Percentiles rank a stretch among this genome's conserved stretches.
Conservation (phyloP, 2,113 vertebrate species). For the Istiophorus platypterus region DNA sequence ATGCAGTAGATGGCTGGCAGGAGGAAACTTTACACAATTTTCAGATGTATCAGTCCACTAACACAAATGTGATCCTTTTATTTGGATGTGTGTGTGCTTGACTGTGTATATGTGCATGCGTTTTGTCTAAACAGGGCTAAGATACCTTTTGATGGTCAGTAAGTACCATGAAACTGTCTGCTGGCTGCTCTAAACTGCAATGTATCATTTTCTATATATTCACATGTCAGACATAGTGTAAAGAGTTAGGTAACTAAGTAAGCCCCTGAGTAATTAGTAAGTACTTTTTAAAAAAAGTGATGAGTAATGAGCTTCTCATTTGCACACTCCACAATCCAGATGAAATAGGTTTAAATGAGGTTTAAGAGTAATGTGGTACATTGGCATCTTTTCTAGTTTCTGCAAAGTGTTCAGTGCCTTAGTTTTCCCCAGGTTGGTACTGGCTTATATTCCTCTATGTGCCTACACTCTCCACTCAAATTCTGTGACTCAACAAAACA, state of each 20-base stretch:
- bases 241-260: not conserved
- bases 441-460: not conserved
- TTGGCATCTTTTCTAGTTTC: constrained; percentile 7
- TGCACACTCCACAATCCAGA: not conserved
- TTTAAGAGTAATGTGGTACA: not conserved
- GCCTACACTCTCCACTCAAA: not conserved
- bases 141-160: not conserved
- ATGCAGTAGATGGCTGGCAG: constrained; percentile 9
- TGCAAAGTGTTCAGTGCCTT: not conserved
- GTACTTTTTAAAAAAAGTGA: not conserved
- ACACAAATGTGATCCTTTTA: constrained; percentile 6
- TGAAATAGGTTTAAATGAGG: not conserved
- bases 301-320: not conserved
- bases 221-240: not conserved
- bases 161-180: not conserved
- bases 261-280: not conserved
- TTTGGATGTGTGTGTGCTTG: not conserved
- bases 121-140: not conserved
- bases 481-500: not conserved
- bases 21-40: constrained; percentile 12
- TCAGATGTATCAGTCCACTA: not conserved
- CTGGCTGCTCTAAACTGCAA: not conserved
- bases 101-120: not conserved
- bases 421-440: not conserved
- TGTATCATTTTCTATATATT: not conserved